Percentiles rank a stretch among this genome's conserved stretches.
phyloP scores from a whole-genome alignment of 2,888 invertebrate species.

The Tuberolachnus salignus region DNA sequence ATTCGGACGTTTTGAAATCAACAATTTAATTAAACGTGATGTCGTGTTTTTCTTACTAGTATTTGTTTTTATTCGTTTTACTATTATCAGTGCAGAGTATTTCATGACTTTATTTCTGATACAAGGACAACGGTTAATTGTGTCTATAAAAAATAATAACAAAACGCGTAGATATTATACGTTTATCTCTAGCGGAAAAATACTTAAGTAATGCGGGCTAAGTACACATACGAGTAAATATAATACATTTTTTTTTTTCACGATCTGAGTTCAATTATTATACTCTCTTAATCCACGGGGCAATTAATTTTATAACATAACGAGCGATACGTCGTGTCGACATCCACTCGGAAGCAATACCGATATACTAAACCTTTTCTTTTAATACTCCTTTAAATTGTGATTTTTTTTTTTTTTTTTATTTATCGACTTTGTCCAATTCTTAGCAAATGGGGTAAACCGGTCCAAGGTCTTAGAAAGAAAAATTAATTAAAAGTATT shows the following conservation, averaged over 20 bases:
- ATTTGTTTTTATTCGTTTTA: background rate
- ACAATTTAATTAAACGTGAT: background rate
- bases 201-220: too few species aligned
- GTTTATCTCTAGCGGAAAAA: background rate
- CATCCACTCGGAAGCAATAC: background rate
- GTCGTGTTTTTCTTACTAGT: background rate
- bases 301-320: background rate
- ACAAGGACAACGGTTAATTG: conserved; percentile 36
- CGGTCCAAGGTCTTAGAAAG: background rate
- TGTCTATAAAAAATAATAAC: conserved; percentile 41
- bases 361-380: too few species aligned
- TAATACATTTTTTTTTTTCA: background rate
- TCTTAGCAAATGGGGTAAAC: background rate
- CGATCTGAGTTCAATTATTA: conserved; percentile 11
- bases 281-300: background rate
- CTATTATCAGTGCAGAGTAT: background rate
- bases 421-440: background rate
- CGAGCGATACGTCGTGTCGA: background rate
- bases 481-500: too few species aligned
- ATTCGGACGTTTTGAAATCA: too few species aligned
- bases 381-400: too few species aligned
- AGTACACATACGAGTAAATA: too few species aligned
- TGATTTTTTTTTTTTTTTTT: too few species aligned
- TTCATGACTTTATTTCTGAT: background rate
- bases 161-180: background rate